Evolutionary conservation across 2,113 vertebrate species (phyloP), one percentile per base, ranked within the genome.

Genomic region (Proteles cristata): DNA sequence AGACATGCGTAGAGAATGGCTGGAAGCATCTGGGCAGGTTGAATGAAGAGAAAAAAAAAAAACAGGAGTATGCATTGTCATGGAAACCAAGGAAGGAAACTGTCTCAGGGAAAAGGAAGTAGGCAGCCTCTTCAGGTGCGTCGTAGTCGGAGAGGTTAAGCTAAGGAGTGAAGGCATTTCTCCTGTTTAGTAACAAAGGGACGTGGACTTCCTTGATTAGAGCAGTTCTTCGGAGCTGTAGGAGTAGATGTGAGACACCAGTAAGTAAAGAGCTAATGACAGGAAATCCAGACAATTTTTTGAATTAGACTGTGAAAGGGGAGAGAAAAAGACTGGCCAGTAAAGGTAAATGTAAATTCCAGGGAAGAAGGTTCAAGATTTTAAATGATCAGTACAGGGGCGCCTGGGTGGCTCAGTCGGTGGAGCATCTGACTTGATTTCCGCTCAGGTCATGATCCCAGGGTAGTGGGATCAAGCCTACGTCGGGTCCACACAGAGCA

Each of bases 371-470:
- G 43, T 15, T 81, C 45, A 90, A 93, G 35, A 68, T 86, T 93
- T 88, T 84, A 98, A 98, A 98, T 99, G 35, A 99, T 99, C 98
- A 99, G 98, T 98, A 98, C 58, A 61, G 58, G 21, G 58, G 21
- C 7, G 5, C 19, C 58, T 61, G 7, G 58, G 58, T 21, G 58
- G 58, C 58, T 61, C 19, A 61, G 21, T 23, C 7, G 21, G 58
- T 61, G 58, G 8, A 61, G 58, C 21, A 0, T 23, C 58, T 61
- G 58, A 61, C 58, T 3, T 61, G 58, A 61, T 61, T 61, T 61
- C 8, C 7, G 58, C 58, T 61, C 58, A 61, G 58, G 58, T 61
- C 58, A 61, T 61, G 58, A 61, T 61, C 58, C 58, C 58, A 61
- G 21, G 58, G 58, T 61, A 21, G 21, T 21, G 58, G 58, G 58